phyloP scores from a whole-genome alignment of 2,797 vertebrate species.

The Champsocephalus gunnari region DNA sequence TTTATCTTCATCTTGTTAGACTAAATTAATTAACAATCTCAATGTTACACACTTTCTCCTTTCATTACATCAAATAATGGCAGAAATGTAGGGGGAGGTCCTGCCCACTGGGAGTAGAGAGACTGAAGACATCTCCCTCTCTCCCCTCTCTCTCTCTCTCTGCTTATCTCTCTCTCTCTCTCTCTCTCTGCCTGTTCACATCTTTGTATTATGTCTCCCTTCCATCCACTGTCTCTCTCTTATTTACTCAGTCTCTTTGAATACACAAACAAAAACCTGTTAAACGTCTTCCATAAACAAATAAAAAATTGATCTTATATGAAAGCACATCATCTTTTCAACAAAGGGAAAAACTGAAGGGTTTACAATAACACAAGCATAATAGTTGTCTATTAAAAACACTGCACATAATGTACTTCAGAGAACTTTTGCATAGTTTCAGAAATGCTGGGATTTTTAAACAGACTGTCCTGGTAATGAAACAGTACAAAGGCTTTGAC shows the following conservation, averaged over 20 bases:
- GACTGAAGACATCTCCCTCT: slow-evolving; percentile 76
- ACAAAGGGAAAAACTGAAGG: slow-evolving; percentile 41
- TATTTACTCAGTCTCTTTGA: slow-evolving; percentile 58
- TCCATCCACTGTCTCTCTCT: slow-evolving; percentile 62
- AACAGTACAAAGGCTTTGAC: slow-evolving; percentile 53
- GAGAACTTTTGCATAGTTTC: slow-evolving; percentile 38
- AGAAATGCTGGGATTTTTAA: slow-evolving; percentile 39
- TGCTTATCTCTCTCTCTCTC: slow-evolving; percentile 29
- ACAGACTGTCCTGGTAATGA: slow-evolving; percentile 33
- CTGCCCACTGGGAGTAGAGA: slow-evolving; percentile 83
- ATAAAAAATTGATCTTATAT: slow-evolving; percentile 71
- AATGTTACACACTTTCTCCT: slow-evolving; percentile 97
- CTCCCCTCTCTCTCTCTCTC: slow-evolving; percentile 14
- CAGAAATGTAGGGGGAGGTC: slow-evolving; percentile 87
- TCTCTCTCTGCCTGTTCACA: slow-evolving; percentile 28
- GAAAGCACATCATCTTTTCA: slow-evolving; percentile 48
- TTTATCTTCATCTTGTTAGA: slow-evolving; percentile 99
- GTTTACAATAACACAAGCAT: slow-evolving; percentile 26
- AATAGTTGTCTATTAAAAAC: slow-evolving; percentile 35
- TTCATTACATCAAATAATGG: slow-evolving; percentile 99
- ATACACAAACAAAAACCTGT: slow-evolving; percentile 64
- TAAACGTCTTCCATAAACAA: slow-evolving; percentile 60
- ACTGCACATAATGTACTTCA: slow-evolving; percentile 15
- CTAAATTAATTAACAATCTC: slow-evolving; percentile 99
- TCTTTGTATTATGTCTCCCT: slow-evolving; percentile 52